Evolutionary conservation across 2,888 invertebrate species (phyloP), one percentile per base, ranked within the genome.

Genomic region (Cryptocheilus praepositus): DNA sequence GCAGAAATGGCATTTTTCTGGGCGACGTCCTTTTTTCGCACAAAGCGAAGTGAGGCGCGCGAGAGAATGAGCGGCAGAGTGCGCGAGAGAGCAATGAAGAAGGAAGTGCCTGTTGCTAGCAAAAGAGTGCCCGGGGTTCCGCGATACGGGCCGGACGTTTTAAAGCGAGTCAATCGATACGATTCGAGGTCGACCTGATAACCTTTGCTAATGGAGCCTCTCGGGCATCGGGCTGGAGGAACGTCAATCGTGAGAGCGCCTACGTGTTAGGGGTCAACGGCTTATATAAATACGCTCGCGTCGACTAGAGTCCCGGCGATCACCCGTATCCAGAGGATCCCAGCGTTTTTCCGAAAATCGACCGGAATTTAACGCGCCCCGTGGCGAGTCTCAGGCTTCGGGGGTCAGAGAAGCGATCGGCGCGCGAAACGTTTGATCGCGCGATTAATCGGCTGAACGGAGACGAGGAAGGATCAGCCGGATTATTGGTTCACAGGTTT

Each of bases 161-260:
- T 63, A 76, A 62, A 70, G 66, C 62, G 59, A 67, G 71, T 53
- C 76, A 71, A 77, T 77, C 77, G 77, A 77, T 77, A 76, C 76
- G 67, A 73, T 74, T 81, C 73, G 81, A 81, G 81, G 81, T 80
- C 81, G 78, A 72, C 71, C 72, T 59, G 80, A 81, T 81, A 81
- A 81, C 81, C 81, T 81, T 79, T 75, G 76, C 76, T 76, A 81
- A 81, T 78, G 71, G 74, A 74, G 58, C 52, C 66, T 69, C 60
- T 64, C 66, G 62, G 49, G 46, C 61, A 51, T 59, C 59, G 44
- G 53, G 45, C 56, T 45, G 43, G 67, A 73, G 51, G 61, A 64
- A 73, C 67, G 77, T 74, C 74, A 71, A 64, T 71, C 71, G 68
- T 74, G 64, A 68, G 73, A 36, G 36, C 15, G 62, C 49, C 73